A percentile compares a stretch with the other conserved stretches of the same genome.
phyloP scores from a whole-genome alignment of 2,113 vertebrate species.

The Bungarus multicinctus region DNA sequence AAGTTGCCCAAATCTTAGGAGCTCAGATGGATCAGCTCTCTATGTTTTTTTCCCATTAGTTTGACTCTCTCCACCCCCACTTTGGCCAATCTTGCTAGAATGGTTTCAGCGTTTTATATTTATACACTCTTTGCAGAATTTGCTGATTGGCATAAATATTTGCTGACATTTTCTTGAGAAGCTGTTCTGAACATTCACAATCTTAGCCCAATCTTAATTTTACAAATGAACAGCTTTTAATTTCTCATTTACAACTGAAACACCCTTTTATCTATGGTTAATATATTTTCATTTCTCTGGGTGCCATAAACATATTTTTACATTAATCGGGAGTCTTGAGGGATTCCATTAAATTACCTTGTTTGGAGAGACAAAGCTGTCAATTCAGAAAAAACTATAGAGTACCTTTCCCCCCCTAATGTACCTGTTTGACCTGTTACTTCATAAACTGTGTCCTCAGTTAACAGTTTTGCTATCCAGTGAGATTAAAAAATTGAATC shows the following conservation, averaged over 20 bases:
- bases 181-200: not conserved
- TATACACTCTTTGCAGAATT: accelerated
- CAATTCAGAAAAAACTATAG: not conserved
- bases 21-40: not conserved
- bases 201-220: slow-evolving; percentile 19
- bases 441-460: slow-evolving; percentile 26
- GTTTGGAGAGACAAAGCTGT: not conserved
- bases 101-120: not conserved
- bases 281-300: not conserved
- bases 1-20: not conserved
- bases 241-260: slow-evolving; percentile 23
- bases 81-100: not conserved
- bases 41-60: not conserved
- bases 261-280: accelerated
- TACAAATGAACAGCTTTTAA: not conserved
- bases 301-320: not conserved
- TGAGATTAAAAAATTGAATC: slow-evolving; percentile 30
- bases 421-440: slow-evolving; percentile 50
- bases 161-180: not conserved
- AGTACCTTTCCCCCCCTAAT: slow-evolving; percentile 31
- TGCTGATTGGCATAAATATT: not conserved
- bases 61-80: not conserved
- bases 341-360: not conserved
- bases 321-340: accelerated
- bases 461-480: slow-evolving; percentile 26